Conservation (phyloP, 1,140 invertebrate genomes). For the Lasioglossum albipes region DNA sequence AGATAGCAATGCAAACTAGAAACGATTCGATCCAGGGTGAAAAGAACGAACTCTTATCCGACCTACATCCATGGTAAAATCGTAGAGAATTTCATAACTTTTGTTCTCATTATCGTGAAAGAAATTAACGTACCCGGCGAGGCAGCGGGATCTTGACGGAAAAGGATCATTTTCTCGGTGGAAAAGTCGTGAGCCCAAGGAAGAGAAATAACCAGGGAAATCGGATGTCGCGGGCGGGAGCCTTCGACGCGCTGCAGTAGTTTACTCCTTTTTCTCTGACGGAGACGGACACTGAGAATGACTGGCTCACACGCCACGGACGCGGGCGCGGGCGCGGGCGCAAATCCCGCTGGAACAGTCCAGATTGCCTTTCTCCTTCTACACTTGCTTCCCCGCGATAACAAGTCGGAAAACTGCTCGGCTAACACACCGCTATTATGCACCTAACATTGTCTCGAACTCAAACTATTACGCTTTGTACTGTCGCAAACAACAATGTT, state of each 20-base stretch:
- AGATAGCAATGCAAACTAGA: too few relatives aligned
- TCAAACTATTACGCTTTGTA: too few relatives aligned
- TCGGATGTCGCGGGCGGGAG: not conserved
- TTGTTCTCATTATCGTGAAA: not conserved
- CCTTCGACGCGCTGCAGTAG: not conserved
- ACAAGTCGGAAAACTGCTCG: slow-evolving; percentile 16
- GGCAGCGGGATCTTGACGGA: not conserved
- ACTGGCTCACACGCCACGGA: too few relatives aligned
- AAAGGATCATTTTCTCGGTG: not conserved
- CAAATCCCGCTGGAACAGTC: slow-evolving; percentile 22
- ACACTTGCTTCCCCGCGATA: slow-evolving; percentile 12
- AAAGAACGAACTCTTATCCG: too few relatives aligned
- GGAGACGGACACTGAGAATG: too few relatives aligned
- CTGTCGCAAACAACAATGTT: not conserved
- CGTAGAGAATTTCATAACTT: not conserved
- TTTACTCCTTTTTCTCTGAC: slow-evolving; percentile 20
- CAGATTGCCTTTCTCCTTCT: slow-evolving; percentile 29
- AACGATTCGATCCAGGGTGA: too few relatives aligned
- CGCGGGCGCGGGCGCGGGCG: too few relatives aligned
- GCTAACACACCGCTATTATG: not conserved
- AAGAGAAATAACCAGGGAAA: slow-evolving; percentile 13
- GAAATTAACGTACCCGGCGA: too few relatives aligned
- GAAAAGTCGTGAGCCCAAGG: not conserved
- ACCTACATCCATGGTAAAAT: not conserved
- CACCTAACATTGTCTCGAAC: not conserved